These are phyloP conservation scores for Mimas tiliae DNA, from an alignment of 2,888 invertebrate species.

Conservation along the genomic window DNA sequence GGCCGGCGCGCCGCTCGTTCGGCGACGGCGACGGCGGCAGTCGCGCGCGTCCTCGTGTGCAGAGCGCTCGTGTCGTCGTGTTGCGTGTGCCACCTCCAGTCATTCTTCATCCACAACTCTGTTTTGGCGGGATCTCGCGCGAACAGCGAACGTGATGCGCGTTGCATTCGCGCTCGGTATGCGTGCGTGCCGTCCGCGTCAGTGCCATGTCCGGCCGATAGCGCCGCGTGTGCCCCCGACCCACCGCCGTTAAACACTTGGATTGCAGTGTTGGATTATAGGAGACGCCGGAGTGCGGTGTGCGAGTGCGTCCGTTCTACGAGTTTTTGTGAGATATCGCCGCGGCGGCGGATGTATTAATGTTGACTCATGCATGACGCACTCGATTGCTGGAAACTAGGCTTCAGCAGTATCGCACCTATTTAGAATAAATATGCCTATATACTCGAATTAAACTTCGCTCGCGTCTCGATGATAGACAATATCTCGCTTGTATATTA, in stretches of 20 bases:
- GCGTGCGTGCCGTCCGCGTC: conserved; percentile 71
- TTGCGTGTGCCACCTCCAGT: conserved; percentile 46
- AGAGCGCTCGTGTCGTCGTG: conserved; percentile 58
- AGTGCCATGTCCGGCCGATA: conserved; percentile 54
- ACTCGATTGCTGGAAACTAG: conserved; percentile 78
- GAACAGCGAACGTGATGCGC: conserved; percentile 68
- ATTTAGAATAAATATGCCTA: conserved; percentile 8
- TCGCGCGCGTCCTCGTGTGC: conserved; percentile 71
- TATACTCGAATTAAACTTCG: background rate
- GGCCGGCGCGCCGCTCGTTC: conserved; percentile 35
- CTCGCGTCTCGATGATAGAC: background rate
- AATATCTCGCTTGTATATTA: conserved; percentile 2
- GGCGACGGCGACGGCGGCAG: conserved; percentile 53
- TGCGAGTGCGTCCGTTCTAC: conserved; percentile 58
- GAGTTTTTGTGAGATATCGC: conserved; percentile 73
- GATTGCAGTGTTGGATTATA: conserved; percentile 83
- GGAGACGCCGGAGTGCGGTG: conserved; percentile 60
- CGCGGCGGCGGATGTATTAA: conserved; percentile 75
- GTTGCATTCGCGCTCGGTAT: conserved; percentile 70
- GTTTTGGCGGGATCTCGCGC: conserved; percentile 80
- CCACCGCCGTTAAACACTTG: conserved; percentile 73
- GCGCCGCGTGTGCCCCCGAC: conserved; percentile 68
- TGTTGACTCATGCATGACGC: conserved; percentile 83
- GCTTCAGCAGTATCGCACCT: conserved; percentile 58
- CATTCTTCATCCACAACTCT: conserved; percentile 58